These are phyloP conservation scores for Lepidochitona cinerea DNA, from an alignment of 2,888 invertebrate species.

Conservation along the genomic window DNA sequence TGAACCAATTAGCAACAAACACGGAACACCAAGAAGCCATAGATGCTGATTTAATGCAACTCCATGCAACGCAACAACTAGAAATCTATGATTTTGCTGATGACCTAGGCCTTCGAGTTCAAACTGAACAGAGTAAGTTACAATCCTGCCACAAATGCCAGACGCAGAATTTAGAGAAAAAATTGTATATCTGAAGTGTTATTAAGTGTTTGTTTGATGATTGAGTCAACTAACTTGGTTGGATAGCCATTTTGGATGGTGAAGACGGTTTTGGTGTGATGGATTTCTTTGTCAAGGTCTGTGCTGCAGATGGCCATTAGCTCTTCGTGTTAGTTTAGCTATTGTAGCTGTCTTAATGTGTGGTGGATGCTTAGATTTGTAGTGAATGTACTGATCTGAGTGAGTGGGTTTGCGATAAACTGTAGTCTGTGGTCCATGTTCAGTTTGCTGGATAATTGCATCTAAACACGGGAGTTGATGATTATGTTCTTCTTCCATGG, in stretches of 20 bases:
- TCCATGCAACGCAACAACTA: background rate
- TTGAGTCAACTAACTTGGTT: no score
- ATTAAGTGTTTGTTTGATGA: no score
- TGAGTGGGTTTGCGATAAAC: no score
- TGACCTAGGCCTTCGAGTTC: background rate
- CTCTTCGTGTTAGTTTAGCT: constrained; percentile 15
- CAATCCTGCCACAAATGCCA: constrained; percentile 20
- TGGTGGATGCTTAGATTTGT: no score
- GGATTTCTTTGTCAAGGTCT: background rate
- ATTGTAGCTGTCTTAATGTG: constrained; percentile 16
- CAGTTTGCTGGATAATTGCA: no score
- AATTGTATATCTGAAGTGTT: constrained; percentile 27
- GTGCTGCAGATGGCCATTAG: background rate
- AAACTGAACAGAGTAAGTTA: background rate
- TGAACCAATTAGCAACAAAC: background rate
- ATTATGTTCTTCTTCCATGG: no score
- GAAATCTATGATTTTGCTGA: background rate
- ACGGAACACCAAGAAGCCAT: background rate
- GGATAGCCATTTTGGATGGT: no score
- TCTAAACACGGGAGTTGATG: no score
- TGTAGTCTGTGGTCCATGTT: no score
- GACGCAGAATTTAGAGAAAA: constrained; percentile 29
- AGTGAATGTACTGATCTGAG: no score
- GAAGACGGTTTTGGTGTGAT: no score
- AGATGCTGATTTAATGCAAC: background rate